Conservation (phyloP, 2,113 vertebrate species). For the Xiphias gladius region DNA sequence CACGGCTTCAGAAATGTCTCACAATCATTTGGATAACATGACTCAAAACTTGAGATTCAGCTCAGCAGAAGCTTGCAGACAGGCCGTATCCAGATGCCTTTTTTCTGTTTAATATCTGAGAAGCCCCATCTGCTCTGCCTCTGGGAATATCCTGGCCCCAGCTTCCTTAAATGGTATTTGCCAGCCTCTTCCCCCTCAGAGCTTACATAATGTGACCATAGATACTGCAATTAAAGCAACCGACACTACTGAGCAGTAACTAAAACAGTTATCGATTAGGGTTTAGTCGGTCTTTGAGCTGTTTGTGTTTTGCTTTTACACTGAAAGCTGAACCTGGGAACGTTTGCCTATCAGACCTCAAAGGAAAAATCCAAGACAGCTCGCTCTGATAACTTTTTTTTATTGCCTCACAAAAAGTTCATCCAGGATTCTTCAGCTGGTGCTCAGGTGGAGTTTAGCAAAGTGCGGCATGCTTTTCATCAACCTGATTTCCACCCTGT, state of each 20-base stretch:
- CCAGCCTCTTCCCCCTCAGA: neutral
- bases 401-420: constrained; percentile 1
- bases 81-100: constrained; percentile 19
- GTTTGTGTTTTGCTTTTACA: constrained; percentile 9
- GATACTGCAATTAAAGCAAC: neutral
- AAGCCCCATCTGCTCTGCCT: constrained; percentile 41
- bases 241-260: neutral
- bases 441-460: constrained; percentile 21
- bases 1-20: constrained; percentile 39
- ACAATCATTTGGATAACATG: constrained; percentile 40
- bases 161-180: constrained; percentile 38
- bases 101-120: constrained; percentile 34
- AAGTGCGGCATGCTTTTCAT: neutral
- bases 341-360: constrained; percentile 3
- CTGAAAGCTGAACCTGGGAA: neutral
- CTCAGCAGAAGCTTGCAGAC: constrained; percentile 21
- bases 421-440: neutral
- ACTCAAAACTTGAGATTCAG: constrained; percentile 28
- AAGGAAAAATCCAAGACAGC: neutral
- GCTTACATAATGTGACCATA: neutral
- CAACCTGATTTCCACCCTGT: constrained; percentile 33
- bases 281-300: neutral
- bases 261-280: neutral
- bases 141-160: constrained; percentile 31
- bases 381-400: neutral